Conservation (phyloP, 2,888 invertebrate species). For the Phoronis australis region DNA sequence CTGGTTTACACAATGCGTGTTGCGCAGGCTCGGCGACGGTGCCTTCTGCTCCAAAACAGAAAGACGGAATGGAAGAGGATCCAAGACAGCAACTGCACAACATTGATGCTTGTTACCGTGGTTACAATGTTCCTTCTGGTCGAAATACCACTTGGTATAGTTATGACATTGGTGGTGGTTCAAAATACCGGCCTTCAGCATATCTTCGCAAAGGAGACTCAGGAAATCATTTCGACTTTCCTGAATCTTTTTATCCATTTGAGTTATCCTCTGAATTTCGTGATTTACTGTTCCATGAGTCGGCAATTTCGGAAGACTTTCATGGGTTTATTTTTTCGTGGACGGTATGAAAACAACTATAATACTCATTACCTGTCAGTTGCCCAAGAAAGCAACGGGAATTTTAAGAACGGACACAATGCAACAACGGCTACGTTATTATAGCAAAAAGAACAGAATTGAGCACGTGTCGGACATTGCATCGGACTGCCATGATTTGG, state of each 20-base stretch:
- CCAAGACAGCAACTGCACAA: conserved; percentile 49
- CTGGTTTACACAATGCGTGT: conserved; percentile 79
- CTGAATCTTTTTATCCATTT: conserved; percentile 88
- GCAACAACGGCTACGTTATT: too few species aligned
- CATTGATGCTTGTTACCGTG: conserved; percentile 54
- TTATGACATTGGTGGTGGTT: conserved; percentile 69
- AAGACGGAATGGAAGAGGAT: conserved; percentile 47
- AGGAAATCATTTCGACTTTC: conserved; percentile 54
- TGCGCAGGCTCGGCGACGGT: conserved; percentile 73
- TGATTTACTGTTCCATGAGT: conserved; percentile 94
- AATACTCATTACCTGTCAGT: too few species aligned
- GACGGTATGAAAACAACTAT: too few species aligned
- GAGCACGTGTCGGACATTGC: too few species aligned
- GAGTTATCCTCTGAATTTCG: conserved; percentile 89
- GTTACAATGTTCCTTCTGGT: conserved; percentile 56
- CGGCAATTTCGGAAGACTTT: conserved; percentile 92
- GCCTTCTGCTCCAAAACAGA: conserved; percentile 70
- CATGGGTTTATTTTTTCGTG: too few species aligned
- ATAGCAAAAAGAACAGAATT: too few species aligned
- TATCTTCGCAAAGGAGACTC: conserved; percentile 22
- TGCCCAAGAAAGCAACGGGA: too few species aligned
- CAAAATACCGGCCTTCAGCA: conserved; percentile 35
- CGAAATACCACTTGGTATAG: conserved; percentile 54
- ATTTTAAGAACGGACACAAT: too few species aligned
- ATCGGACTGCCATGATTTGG: too few species aligned